These are phyloP conservation scores for Agonopterix arenella DNA, from an alignment of 2,888 invertebrate genomes.

Conservation along the genomic window DNA sequence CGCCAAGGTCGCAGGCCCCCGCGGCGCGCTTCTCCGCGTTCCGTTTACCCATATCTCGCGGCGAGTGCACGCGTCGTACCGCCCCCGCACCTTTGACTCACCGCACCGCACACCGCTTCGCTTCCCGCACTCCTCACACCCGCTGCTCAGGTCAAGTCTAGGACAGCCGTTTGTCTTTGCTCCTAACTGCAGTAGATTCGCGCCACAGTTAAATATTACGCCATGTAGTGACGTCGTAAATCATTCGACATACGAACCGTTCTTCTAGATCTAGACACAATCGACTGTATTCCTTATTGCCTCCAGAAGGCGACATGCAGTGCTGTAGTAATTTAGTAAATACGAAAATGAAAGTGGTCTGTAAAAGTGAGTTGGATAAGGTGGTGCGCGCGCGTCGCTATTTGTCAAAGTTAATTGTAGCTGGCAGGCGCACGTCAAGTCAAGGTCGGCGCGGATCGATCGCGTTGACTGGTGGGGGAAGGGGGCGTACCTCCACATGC, in stretches of 20 bases:
- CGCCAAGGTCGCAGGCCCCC: constrained; percentile 70
- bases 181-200: too few relatives aligned
- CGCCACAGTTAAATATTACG: constrained; percentile 3
- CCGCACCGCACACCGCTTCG: constrained; percentile 27
- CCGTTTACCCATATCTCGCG: constrained; percentile 75
- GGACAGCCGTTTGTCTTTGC: constrained; percentile 39
- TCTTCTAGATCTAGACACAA: neutral
- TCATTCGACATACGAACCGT: neutral
- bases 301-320: too few relatives aligned
- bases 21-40: constrained; percentile 61
- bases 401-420: constrained; percentile 63
- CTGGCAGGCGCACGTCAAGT: constrained; percentile 50
- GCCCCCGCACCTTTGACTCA: constrained; percentile 61
- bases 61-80: constrained; percentile 52
- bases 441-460: constrained; percentile 68
- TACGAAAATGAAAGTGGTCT: constrained; percentile 42
- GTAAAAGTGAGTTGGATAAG: constrained; percentile 23
- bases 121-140: constrained; percentile 22
- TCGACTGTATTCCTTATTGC: too few relatives aligned
- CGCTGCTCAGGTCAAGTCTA: constrained; percentile 45
- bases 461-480: constrained; percentile 34
- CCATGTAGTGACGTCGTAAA: constrained; percentile 6
- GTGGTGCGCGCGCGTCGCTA: constrained; percentile 53
- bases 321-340: neutral
- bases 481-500: constrained; percentile 33